These are phyloP conservation scores for Laupala kohalensis DNA, from an alignment of 1,140 invertebrate species.

Conservation along the genomic window DNA sequence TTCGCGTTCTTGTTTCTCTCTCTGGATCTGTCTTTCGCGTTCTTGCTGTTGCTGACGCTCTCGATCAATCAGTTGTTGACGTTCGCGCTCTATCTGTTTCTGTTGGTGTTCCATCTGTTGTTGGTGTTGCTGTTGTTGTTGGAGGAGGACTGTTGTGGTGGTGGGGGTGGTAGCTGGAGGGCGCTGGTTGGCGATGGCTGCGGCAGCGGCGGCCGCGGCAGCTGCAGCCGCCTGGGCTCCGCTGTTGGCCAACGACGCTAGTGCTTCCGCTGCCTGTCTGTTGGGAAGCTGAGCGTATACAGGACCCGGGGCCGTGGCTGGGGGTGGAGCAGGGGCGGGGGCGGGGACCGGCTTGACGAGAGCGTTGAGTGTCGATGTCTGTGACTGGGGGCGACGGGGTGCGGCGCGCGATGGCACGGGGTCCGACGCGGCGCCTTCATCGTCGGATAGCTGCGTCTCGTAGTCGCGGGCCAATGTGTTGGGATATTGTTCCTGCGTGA, in stretches of 20 bases:
- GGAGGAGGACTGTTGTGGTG: too few species aligned
- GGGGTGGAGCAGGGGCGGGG: background rate
- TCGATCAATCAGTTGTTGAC: too few species aligned
- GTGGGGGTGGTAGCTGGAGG: background rate
- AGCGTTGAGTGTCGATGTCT: background rate
- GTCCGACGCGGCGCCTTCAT: background rate
- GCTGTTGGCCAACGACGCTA: conserved; percentile 30
- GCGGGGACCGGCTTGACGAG: background rate
- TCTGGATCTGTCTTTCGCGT: too few species aligned
- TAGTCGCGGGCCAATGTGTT: background rate
- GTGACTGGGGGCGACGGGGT: background rate
- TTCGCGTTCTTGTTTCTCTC: too few species aligned
- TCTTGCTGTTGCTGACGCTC: too few species aligned
- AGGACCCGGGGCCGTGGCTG: conserved; percentile 9
- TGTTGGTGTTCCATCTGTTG: too few species aligned
- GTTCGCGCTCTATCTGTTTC: too few species aligned
- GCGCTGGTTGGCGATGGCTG: background rate
- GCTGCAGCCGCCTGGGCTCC: background rate
- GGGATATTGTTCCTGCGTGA: conserved; percentile 18
- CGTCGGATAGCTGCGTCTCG: background rate
- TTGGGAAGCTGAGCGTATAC: conserved; percentile 35
- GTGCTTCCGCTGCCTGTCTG: conserved; percentile 34
- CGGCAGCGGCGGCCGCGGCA: too few species aligned
- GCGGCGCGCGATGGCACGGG: background rate
- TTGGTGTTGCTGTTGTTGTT: background rate